These are phyloP conservation scores for Galaxias olidus DNA, from an alignment of 2,797 vertebrate genomes.

Conservation along the genomic window DNA sequence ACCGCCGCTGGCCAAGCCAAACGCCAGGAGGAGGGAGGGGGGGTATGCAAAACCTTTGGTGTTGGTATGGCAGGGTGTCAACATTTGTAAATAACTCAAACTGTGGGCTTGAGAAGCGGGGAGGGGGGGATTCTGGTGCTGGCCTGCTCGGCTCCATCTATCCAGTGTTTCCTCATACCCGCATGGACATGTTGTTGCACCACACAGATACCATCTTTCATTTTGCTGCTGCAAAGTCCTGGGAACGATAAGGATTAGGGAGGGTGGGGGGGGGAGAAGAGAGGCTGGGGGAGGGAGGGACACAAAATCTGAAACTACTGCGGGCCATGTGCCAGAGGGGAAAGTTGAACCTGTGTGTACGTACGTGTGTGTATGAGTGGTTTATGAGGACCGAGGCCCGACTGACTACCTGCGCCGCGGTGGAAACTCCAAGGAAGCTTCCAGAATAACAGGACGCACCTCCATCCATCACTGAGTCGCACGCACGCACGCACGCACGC, in stretches of 20 bases:
- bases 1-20: slow-evolving; percentile 21
- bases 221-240: neutral
- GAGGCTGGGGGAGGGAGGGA: neutral
- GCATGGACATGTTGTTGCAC: too few relatives aligned
- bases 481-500: slow-evolving; percentile 1
- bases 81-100: neutral
- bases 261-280: neutral
- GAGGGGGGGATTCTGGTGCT: too few relatives aligned
- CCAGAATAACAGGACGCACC: slow-evolving; percentile 35
- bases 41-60: neutral
- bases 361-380: slow-evolving; percentile 2
- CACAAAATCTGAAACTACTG: too few relatives aligned
- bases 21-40: slow-evolving; percentile 12
- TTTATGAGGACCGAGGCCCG: slow-evolving; percentile 39
- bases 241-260: neutral
- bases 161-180: too few relatives aligned
- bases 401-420: slow-evolving; percentile 21
- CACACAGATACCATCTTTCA: neutral
- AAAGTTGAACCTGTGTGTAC: neutral
- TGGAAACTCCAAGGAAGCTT: slow-evolving; percentile 46
- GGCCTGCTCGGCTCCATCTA: too few relatives aligned
- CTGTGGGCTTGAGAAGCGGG: too few relatives aligned
- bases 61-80: neutral
- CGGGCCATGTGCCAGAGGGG: neutral
- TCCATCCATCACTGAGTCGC: slow-evolving; percentile 39